Conservation (phyloP, 2,113 vertebrate species). For the Onychostruthus taczanowskii region DNA sequence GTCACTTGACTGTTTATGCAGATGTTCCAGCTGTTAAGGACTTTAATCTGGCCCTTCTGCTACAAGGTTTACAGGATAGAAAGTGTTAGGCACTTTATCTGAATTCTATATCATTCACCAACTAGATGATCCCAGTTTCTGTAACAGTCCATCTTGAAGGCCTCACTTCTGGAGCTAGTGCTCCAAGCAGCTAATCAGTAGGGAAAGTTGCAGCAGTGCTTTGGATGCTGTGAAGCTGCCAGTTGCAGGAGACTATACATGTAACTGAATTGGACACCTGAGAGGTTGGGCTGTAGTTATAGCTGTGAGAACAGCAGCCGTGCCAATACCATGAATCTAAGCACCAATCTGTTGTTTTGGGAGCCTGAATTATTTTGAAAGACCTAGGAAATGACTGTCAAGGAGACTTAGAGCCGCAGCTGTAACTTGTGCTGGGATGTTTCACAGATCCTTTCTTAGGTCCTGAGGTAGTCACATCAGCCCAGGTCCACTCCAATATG, state of each 20-base stretch:
- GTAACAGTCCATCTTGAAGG: not conserved
- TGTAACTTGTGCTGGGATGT: not conserved
- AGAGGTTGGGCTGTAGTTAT: conserved; percentile 19
- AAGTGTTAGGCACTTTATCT: not conserved
- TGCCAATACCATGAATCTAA: not conserved
- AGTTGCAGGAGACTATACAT: not conserved
- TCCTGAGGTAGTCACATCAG: not conserved
- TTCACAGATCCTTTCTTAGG: not conserved
- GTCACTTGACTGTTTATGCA: not conserved
- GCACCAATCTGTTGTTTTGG: conserved; percentile 26
- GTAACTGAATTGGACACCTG: conserved; percentile 40
- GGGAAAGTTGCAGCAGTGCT: not conserved
- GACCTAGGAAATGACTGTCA: not conserved
- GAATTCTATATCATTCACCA: not conserved
- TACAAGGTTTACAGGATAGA: not conserved
- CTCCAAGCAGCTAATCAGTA: not conserved
- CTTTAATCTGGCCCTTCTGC: not conserved
- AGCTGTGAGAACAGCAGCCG: conserved; percentile 39
- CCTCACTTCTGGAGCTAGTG: not conserved
- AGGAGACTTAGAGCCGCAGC: not conserved
- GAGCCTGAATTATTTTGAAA: conserved; percentile 23
- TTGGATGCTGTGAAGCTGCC: not conserved
- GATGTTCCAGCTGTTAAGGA: conserved; percentile 19
- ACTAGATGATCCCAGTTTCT: not conserved
- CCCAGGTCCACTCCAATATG: not conserved